These are phyloP conservation scores for Caenorhabditis remanei DNA, from an alignment of 1,140 invertebrate species.

Conservation along the genomic window DNA sequence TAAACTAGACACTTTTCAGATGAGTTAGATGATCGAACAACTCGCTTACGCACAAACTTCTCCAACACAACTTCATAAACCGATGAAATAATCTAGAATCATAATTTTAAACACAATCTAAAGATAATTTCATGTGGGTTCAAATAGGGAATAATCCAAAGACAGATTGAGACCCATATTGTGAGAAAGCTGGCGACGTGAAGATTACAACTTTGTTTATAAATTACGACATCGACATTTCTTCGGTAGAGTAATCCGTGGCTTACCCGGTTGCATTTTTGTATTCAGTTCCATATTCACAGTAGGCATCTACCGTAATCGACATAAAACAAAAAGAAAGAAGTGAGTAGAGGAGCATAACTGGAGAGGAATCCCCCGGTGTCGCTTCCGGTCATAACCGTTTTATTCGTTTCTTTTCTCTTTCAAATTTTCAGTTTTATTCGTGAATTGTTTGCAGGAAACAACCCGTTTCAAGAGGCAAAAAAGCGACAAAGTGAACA, in stretches of 20 bases:
- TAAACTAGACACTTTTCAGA: too few relatives aligned
- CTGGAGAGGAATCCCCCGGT: background rate
- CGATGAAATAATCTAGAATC: too few relatives aligned
- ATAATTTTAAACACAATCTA: too few relatives aligned
- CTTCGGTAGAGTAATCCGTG: background rate
- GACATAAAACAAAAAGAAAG: constrained; percentile 14
- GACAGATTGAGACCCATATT: too few relatives aligned
- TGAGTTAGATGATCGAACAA: too few relatives aligned
- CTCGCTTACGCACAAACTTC: too few relatives aligned
- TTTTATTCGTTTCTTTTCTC: background rate
- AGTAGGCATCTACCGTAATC: constrained; percentile 7
- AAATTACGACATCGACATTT: background rate
- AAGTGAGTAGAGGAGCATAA: background rate
- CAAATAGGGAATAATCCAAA: too few relatives aligned
- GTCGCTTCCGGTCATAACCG: constrained; percentile 39
- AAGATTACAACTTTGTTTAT: too few relatives aligned
- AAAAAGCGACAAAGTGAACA: constrained; percentile 5
- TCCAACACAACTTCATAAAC: too few relatives aligned
- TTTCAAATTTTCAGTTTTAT: constrained; percentile 31
- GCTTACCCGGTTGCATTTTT: constrained; percentile 38
- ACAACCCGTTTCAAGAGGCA: constrained; percentile 31
- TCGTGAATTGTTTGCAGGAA: constrained; percentile 19
- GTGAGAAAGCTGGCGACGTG: too few relatives aligned
- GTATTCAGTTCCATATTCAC: constrained; percentile 48
- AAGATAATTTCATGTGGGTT: too few relatives aligned